A percentile compares a stretch with the other conserved stretches of the same genome.
phyloP scores from a whole-genome alignment of 2,888 invertebrate genomes.

The Mythimna lalbum region DNA sequence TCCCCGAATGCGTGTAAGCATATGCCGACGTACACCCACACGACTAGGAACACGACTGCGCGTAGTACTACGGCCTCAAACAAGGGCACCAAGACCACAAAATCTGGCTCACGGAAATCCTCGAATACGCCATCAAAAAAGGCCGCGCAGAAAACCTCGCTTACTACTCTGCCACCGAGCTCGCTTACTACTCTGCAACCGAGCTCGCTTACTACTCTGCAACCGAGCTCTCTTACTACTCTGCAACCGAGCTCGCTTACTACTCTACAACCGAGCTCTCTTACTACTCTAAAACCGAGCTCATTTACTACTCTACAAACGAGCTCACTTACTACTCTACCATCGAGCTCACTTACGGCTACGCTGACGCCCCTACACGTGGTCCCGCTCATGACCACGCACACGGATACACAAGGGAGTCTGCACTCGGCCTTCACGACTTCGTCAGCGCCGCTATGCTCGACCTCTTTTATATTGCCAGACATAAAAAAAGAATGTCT shows the following conservation, averaged over 20 bases:
- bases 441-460: conserved; percentile 2
- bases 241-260: conserved; percentile 13
- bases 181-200: conserved; percentile 11
- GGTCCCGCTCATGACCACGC: conserved; percentile 7
- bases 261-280: conserved; percentile 10
- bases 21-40: conserved; percentile 44
- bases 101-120: conserved; percentile 33
- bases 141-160: conserved; percentile 14
- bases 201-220: conserved; percentile 10
- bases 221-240: conserved; percentile 10
- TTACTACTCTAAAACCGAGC: conserved; percentile 12
- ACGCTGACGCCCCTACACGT: conserved; percentile 14
- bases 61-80: conserved; percentile 27
- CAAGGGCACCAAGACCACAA: conserved; percentile 29
- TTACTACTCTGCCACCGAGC: conserved; percentile 9
- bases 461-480: conserved; percentile 18
- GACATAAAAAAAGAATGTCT: conserved; percentile 67
- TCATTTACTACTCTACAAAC: conserved; percentile 14
- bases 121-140: conserved; percentile 28
- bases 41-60: conserved; percentile 37
- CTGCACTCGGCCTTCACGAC: conserved; percentile 20
- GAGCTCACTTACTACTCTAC: conserved; percentile 4
- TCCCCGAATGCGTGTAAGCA: conserved; percentile 41
- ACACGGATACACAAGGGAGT: conserved; percentile 6
- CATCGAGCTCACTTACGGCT: conserved; percentile 14